These are phyloP conservation scores for Pteromalus puparum DNA, from an alignment of 1,140 invertebrate species.

Conservation along the genomic window DNA sequence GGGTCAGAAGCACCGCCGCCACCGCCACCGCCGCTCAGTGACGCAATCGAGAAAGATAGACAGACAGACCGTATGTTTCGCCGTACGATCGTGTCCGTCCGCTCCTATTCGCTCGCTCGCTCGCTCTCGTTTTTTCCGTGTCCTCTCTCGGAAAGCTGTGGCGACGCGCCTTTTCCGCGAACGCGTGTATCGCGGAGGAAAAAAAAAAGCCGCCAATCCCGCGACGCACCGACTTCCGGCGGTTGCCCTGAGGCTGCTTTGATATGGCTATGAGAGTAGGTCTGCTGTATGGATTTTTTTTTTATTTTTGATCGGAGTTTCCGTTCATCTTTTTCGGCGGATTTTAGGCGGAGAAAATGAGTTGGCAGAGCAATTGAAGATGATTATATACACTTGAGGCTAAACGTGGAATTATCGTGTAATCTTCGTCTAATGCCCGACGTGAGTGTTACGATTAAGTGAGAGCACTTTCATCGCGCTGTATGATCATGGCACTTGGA, in stretches of 20 bases:
- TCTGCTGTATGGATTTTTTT: no score
- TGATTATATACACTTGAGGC: no score
- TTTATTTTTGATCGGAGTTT: neutral
- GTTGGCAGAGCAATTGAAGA: no score
- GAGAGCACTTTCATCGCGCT: no score
- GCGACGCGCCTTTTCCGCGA: constrained; percentile 41
- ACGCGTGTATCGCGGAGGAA: neutral
- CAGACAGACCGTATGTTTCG: constrained; percentile 47
- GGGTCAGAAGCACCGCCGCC: constrained; percentile 29
- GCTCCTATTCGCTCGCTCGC: constrained; percentile 29
- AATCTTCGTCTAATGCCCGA: no score
- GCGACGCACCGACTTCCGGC: constrained; percentile 19
- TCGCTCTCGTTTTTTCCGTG: neutral
- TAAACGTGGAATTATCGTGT: no score
- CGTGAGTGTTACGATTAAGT: no score
- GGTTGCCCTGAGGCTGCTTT: neutral
- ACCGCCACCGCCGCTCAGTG: no score
- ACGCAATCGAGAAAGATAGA: constrained; percentile 27
- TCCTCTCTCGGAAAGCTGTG: constrained; percentile 13
- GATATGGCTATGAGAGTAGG: no score
- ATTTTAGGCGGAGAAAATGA: no score
- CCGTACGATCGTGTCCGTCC: constrained; percentile 35
- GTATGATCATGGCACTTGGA: no score
- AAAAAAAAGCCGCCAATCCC: constrained; percentile 5
- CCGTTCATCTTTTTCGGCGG: no score